These are phyloP conservation scores for Elmis aenea DNA, from an alignment of 2,888 invertebrate species.

Conservation along the genomic window DNA sequence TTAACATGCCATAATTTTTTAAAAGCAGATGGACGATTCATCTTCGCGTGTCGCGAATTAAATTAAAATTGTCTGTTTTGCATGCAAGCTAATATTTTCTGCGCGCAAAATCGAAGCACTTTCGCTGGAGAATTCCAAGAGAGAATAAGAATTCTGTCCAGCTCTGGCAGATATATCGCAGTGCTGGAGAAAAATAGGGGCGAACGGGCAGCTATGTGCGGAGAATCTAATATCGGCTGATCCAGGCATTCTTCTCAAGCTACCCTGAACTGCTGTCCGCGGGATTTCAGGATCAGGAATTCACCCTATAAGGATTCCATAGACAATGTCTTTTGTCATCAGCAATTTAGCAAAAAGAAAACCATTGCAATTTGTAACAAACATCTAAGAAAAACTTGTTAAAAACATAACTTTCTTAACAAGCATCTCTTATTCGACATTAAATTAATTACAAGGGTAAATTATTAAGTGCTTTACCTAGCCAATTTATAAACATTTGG, in stretches of 20 bases:
- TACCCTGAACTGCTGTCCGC: slow-evolving; percentile 40
- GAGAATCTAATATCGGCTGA: slow-evolving; percentile 45
- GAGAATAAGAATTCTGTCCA: slow-evolving; percentile 33
- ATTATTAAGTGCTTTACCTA: too few species aligned
- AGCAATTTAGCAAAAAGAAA: slow-evolving; percentile 3
- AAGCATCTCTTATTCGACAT: too few species aligned
- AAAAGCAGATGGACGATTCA: too few species aligned
- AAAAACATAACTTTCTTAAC: too few species aligned
- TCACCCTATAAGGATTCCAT: slow-evolving; percentile 26
- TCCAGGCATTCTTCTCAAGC: slow-evolving; percentile 44
- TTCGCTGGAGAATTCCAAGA: slow-evolving; percentile 12
- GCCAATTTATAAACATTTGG: too few species aligned
- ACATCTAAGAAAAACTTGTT: too few species aligned
- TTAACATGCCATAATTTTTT: too few species aligned
- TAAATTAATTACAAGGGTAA: too few species aligned
- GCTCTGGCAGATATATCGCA: slow-evolving; percentile 32
- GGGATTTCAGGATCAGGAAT: slow-evolving; percentile 44
- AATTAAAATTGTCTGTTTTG: slow-evolving; percentile 13
- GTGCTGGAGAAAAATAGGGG: slow-evolving; percentile 33
- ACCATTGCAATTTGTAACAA: slow-evolving; percentile 4
- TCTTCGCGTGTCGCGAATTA: too few species aligned
- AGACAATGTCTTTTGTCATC: slow-evolving; percentile 19
- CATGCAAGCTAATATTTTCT: slow-evolving; percentile 12
- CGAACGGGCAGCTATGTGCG: slow-evolving; percentile 36
- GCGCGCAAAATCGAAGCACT: slow-evolving; percentile 7